These are phyloP conservation scores for Manis crassicaudata DNA, from an alignment of 2,797 vertebrate species.

Conservation along the genomic window DNA sequence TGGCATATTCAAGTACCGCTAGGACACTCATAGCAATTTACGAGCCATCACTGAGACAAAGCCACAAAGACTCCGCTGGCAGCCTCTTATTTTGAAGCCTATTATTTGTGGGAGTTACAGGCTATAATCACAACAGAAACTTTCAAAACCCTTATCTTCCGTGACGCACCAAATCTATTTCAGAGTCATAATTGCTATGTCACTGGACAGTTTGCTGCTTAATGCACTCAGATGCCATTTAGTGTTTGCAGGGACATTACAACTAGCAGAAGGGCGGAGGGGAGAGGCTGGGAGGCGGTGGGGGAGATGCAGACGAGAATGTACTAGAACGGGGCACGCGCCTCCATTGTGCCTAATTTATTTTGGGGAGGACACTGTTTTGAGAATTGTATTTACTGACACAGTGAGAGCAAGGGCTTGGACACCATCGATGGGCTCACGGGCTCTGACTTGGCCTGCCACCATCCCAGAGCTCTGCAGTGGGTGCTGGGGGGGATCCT, in stretches of 20 bases:
- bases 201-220: constrained; percentile 89
- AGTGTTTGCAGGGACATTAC: constrained; percentile 90
- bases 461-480: not conserved
- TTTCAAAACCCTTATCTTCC: constrained; percentile 92
- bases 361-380: constrained; percentile 64
- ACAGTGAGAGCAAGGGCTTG: constrained; percentile 32
- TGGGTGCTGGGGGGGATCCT: not conserved
- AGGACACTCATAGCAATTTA: constrained; percentile 98
- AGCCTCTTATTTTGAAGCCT: constrained; percentile 98
- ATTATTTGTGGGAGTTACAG: constrained; percentile 97
- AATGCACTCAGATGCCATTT: constrained; percentile 91
- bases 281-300: not conserved
- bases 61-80: constrained; percentile 92
- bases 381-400: constrained; percentile 16
- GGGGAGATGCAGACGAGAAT: not conserved
- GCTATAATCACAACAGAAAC: constrained; percentile 97
- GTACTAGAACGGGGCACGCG: constrained; percentile 52
- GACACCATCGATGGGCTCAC: not conserved
- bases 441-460: rapidly evolving
- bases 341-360: constrained; percentile 72
- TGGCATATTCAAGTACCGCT: constrained; percentile 96
- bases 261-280: constrained; percentile 77
- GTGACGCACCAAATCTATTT: constrained; percentile 96
- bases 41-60: constrained; percentile 92
- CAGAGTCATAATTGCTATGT: constrained; percentile 96